Evolutionary conservation across 2,797 vertebrate species (phyloP), one percentile per base, ranked within the genome.

Genomic region (Acrossocheilus fasciatus): DNA sequence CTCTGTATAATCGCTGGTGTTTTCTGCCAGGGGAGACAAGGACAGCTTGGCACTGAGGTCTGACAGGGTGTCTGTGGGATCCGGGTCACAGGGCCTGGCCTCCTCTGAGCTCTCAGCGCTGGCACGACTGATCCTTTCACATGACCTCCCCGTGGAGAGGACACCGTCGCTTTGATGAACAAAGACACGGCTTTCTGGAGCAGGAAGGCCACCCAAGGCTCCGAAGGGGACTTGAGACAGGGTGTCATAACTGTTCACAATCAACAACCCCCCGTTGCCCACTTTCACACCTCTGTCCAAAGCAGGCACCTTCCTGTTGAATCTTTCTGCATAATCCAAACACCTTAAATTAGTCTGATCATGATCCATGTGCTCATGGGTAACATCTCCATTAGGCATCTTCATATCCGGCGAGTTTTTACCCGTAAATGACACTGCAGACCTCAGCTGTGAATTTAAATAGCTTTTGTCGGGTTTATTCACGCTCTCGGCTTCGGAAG

Each of bases 251-350:
- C 26, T 59, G 85, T 87, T 88, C 45, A 90, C 82, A 12, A 93
- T 83, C 87, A 94, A 90, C 4, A 94, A 89, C 57, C 92, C 95
- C 0, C 95, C 94, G 81, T 95, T 95, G 36, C 92, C 90, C 17
- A 94, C 64, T 84, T 90, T 93, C 69, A 84, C 77, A 9, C 86
- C 89, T n/a, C 86, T 90, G 54, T 86, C 91, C 6, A 75, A 83
- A 45, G 84, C 41, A 52, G 1, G 23, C 34, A 69, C 34, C 64
- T 59, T 69, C 30, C 64, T 62, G 17, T 77, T 62, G 30, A 30
- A 70, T 20, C 68, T 87, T 68, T 81, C 72, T 50, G 43, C 6
- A 1, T 41, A 86, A 47, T 74, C 34, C 30, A 34, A 36, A 36
- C 73, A 4, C 4, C 39, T 5, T 36, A 43, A 15, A 3, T 77